These are phyloP conservation scores for Fissipunctia ypsillon DNA, from an alignment of 2,888 invertebrate species.

Conservation along the genomic window DNA sequence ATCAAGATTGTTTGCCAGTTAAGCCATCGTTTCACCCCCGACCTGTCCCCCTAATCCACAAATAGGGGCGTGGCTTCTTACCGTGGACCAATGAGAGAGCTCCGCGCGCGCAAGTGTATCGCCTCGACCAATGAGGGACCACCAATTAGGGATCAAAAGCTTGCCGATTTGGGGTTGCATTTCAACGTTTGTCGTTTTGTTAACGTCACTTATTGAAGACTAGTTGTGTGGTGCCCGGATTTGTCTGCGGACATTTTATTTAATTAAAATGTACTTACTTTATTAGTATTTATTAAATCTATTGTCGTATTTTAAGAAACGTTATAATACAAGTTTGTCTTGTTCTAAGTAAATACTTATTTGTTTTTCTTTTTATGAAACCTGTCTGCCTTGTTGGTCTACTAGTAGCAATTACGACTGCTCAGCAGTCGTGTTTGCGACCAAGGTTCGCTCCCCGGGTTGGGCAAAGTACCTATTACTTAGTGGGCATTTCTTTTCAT, in stretches of 20 bases:
- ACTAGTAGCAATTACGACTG: no score
- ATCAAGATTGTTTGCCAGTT: slow-evolving; percentile 72
- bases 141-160: slow-evolving; percentile 86
- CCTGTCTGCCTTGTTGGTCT: no score
- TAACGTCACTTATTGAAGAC: slow-evolving; percentile 62
- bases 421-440: no score
- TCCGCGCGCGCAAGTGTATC: slow-evolving; percentile 72
- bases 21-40: slow-evolving; percentile 69
- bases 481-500: no score
- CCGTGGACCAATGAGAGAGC: slow-evolving; percentile 74
- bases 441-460: no score
- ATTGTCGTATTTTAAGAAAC: background rate
- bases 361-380: no score
- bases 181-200: slow-evolving; percentile 80
- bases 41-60: slow-evolving; percentile 80
- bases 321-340: background rate
- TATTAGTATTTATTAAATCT: background rate
- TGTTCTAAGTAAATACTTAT: background rate
- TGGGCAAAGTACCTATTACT: no score
- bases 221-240: slow-evolving; percentile 45
- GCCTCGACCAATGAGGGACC: slow-evolving; percentile 77
- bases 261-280: slow-evolving; percentile 6
- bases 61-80: slow-evolving; percentile 72
- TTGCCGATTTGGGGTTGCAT: slow-evolving; percentile 87
- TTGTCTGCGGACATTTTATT: slow-evolving; percentile 34